These are phyloP conservation scores for Geotria australis DNA, from an alignment of 2,797 vertebrate species.

Conservation along the genomic window DNA sequence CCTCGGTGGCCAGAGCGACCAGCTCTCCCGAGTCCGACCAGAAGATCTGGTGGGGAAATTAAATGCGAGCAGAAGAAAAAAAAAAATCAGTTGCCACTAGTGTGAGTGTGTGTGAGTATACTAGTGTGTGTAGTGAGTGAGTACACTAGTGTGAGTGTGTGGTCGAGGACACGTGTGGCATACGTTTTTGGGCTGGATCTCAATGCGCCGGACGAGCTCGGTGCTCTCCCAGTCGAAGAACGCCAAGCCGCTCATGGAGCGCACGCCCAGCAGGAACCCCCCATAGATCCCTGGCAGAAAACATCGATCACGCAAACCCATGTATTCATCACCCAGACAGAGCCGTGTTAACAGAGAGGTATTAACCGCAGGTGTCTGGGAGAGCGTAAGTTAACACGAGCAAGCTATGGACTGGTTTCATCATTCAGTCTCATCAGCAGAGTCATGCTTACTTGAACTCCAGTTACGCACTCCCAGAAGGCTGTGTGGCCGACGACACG, in stretches of 20 bases:
- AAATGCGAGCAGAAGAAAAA: background rate
- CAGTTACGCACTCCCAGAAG: no score
- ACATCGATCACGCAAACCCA: background rate
- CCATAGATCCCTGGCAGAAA: slow-evolving; percentile 46
- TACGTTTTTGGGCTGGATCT: slow-evolving; percentile 93
- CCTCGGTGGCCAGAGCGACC: slow-evolving; percentile 87
- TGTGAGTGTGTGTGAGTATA: background rate
- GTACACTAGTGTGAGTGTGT: background rate
- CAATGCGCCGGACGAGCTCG: slow-evolving; percentile 74
- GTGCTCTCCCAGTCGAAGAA: slow-evolving; percentile 98
- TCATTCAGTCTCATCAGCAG: no score
- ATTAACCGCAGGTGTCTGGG: no score
- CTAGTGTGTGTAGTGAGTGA: background rate
- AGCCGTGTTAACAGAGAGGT: no score
- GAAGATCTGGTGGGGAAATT: slow-evolving; percentile 37
- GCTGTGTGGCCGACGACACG: no score
- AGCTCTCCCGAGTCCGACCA: slow-evolving; percentile 97
- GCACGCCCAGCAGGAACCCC: slow-evolving; percentile 65
- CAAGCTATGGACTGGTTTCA: no score
- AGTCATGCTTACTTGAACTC: no score
- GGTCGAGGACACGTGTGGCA: slow-evolving; percentile 4
- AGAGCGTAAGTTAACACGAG: no score
- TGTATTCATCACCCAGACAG: no score
- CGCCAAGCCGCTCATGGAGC: slow-evolving; percentile 70
- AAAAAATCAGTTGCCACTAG: background rate